Base-by-base conservation (phyloP, 2,888 invertebrate species). In the Rhimphoctona megacephalus region DNA sequence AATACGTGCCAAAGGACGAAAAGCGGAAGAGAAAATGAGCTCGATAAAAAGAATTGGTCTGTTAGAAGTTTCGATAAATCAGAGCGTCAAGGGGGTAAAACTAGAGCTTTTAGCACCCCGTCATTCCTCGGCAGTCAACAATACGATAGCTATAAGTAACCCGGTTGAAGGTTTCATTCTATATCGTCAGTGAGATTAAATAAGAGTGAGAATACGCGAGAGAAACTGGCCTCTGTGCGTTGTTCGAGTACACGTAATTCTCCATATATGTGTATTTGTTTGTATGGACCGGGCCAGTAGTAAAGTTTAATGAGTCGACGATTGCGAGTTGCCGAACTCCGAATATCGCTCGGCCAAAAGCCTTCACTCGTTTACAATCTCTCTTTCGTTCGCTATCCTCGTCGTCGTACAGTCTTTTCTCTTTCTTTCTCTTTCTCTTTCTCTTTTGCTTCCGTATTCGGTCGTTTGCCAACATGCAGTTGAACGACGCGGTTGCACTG, bases 271-370 rank as follows among this genome's bases (percentile, higher is more conserved):
- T 61, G 30, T 66, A 22, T 54, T 46, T 22, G 70, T 83, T 61
- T 61, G 64, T 64, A 52, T 30, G 17, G 52, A 25, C 70, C 70
- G 64, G 52, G 74, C 80, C 76, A 77, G 81, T 69, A 73, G 78
- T 81, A 86, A 86, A 81, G 86, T 86, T 86, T 81, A 84, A 86
- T 81, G 86, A 86, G 86, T 64, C 84, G 78, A 79, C 84, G 81
- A 86, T 86, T 86, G 84, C 84, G 81, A 84, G 86, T 86, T 86
- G 74, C 84, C 86, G 81, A 86, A 86, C 83, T 83, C 73, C 61
- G 76, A 83, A 86, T 84, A 86, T 81, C 86, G 80, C 77, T 52
- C 61, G 67, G 7, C 73, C 52, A 83, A 57, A 67, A 81, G 52
- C 70, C 67, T 67, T 52, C 67, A 25, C 78, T 67, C 67, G 67